Evolutionary conservation across 2,113 vertebrate genomes (phyloP), one percentile per base, ranked within the genome.

Genomic region (Emydura subglobosa): DNA sequence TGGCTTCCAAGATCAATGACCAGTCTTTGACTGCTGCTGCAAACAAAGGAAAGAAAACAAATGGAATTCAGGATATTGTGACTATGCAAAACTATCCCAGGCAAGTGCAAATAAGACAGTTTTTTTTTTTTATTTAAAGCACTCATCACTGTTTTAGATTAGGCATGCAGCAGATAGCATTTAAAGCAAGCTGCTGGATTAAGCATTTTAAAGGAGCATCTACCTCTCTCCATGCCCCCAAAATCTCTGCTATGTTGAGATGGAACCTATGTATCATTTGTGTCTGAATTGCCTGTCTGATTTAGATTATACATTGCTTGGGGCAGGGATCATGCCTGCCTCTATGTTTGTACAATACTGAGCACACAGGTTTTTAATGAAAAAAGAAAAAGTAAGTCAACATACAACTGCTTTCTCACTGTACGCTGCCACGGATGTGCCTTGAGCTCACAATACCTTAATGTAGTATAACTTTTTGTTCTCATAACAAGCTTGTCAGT

Each of bases 1-100:
- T 98, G 47, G 86, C 95, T 59, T 96, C 95, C 79, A 96, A 96
- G 89, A 97, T 98, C 92, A 97, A 96, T 79, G 98, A 97, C 89
- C 95, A 95, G 90, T 95, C 95, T 90, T 97, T 98, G 19, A 97
- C 92, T 87, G 95, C 97, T 87, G 97, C 97, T 86, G 92, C 95
- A 81, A 97, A 98, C 47, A 97, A 94, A 74, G 83, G 44, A 61
- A 97, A 97, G 93, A 97, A 25, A 39, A 85, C 34, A 85, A 97
- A 97, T 31, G 96, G 97, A 85, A 98, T 97, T 27, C 83, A 93
- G 79, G 96, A 98, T 87, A 88, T 97, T 90, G 79, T 97, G 55
- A 84, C 95, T n/a, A 83, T 96, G 93, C 86, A 94, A 31, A 97
- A 92, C 76, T 95, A 85, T 92, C 92, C 84, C 10, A 97, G 97